Percentiles rank a stretch among this genome's conserved stretches.
Conservation (phyloP, 2,113 vertebrate genomes). For the Otus sunia region DNA sequence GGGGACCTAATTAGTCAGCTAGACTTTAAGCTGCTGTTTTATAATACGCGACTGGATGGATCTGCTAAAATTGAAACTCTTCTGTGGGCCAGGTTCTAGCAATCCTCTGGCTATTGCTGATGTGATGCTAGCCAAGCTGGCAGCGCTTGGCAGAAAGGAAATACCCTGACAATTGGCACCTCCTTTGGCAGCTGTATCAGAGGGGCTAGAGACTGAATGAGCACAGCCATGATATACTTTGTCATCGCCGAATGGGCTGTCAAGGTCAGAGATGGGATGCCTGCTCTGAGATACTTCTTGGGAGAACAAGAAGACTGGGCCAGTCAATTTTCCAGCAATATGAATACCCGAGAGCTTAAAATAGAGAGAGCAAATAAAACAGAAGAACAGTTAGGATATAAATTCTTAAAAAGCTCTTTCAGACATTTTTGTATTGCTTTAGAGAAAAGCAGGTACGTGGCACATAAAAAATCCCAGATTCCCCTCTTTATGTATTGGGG, state of each 20-base stretch:
- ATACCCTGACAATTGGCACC: not conserved
- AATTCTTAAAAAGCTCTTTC: not conserved
- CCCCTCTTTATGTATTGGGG: not conserved
- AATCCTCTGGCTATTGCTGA: not conserved
- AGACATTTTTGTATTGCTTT: not conserved
- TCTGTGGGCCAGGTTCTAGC: conserved; percentile 2
- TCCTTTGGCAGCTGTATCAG: not conserved
- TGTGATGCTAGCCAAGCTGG: not conserved
- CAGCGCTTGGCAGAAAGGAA: not conserved
- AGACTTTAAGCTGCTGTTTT: not conserved
- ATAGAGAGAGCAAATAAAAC: not conserved
- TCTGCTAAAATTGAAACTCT: not conserved
- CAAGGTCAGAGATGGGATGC: not conserved
- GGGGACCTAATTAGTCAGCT: not conserved
- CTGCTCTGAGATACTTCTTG: not conserved
- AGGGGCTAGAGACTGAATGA: not conserved
- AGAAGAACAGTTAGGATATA: not conserved
- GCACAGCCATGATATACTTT: not conserved
- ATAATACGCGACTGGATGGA: not conserved
- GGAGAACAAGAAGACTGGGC: not conserved
- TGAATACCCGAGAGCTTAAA: not conserved
- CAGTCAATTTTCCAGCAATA: not conserved
- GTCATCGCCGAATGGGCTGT: not conserved
- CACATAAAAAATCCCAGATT: not conserved
- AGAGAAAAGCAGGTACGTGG: not conserved